Evolutionary conservation across 2,797 vertebrate species (phyloP), one percentile per base, ranked within the genome.

Genomic region (Streptopelia turtur): DNA sequence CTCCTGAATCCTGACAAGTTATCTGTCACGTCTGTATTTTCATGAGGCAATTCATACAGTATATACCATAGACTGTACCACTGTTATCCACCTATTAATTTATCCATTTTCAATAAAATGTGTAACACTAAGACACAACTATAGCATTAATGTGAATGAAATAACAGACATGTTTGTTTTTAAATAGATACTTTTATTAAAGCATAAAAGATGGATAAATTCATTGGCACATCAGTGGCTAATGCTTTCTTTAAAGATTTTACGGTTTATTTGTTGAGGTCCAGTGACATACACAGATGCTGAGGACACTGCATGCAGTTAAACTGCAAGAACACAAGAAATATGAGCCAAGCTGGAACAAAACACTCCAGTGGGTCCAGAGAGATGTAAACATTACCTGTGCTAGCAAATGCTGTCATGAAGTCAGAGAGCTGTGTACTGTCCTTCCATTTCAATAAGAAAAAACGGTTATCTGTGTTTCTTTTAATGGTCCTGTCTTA

Each of bases 11-110:
- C 64, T 90, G 45, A 94, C 30, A 84, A 89, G 27, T 41, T 74
- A 68, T 52, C 39, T 65, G 83, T 90, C 89, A 84, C 91, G 94
- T 94, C 87, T 71, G n/a, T 60, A 30, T 64, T 90, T 94, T 93
- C 53, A 59, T 60, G 68, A 92, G 68, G 56, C 93, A 75, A 64
- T 35, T 77, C 9, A 28, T 55, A n/a, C 16, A 23, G 25, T 55
- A 57, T 20, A 35, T 53, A 52, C 5, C 25, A 75, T 11, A 63
- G 69, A 25, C 6, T 5, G 45, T 63, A 57, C 2, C 30, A 33
- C 11, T 37, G 31, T 57, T 70, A 57, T 10, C 4, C 4, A 2
- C 39, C 22, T 53, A 28, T 55, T 72, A 49, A 61, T 87, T 61
- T 47, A 27, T 65, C 27, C 9, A 39, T 18, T 60, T 33, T 11